Conservation (phyloP, 2,113 vertebrate species). For the Pollimyrus isidori region DNA sequence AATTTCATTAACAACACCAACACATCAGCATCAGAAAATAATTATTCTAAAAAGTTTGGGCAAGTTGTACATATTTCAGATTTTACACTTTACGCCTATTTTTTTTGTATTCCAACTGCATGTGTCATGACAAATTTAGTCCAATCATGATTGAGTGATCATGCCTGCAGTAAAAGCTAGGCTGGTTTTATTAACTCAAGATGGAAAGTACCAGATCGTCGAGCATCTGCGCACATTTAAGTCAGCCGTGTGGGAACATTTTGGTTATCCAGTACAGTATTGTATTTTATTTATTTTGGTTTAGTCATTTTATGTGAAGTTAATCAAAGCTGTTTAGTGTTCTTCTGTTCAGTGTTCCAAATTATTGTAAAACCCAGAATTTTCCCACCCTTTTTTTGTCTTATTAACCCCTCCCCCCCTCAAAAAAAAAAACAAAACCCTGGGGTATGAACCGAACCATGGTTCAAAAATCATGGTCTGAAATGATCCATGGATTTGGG, state of each 20-base stretch:
- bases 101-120: not conserved
- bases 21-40: not conserved
- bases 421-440: not conserved
- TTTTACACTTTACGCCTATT: not conserved
- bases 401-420: not conserved
- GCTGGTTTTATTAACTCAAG: not conserved
- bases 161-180: not conserved
- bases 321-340: not conserved
- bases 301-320: not conserved
- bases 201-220: not conserved
- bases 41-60: not conserved
- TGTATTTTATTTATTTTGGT: not conserved
- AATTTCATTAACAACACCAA: not conserved
- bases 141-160: not conserved
- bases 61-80: not conserved
- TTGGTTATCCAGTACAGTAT: not conserved
- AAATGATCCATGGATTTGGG: not conserved
- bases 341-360: not conserved
- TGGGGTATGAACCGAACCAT: not conserved
- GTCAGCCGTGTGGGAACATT: not conserved
- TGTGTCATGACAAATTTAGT: not conserved
- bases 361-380: not conserved
- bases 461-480: not conserved
- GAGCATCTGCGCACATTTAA: not conserved
- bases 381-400: not conserved